Percentiles rank a stretch among this genome's conserved stretches.
These are phyloP conservation scores for Coranthus polyacanthus DNA, from an alignment of 2,797 vertebrate species.

Conservation along the genomic window DNA sequence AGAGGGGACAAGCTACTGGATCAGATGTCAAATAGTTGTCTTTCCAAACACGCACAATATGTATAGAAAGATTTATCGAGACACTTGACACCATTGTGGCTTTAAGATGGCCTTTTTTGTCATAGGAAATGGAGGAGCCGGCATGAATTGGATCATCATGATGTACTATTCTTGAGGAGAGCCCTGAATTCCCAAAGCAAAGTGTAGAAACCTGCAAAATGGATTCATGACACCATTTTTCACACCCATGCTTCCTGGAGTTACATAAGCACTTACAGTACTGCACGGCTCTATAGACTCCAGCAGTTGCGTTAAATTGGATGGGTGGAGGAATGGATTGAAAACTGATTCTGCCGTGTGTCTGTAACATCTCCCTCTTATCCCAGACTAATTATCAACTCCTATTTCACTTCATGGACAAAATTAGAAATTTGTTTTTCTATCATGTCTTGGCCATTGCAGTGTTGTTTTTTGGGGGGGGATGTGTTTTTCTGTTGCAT, in stretches of 20 bases:
- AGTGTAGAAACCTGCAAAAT: conserved; percentile 59
- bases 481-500: conserved; percentile 73
- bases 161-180: conserved; percentile 28
- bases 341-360: conserved; percentile 47
- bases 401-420: conserved; percentile 74
- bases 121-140: conserved; percentile 20
- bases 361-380: conserved; percentile 53
- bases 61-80: conserved; percentile 24
- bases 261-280: conserved; percentile 46
- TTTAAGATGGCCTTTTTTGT: conserved; percentile 31
- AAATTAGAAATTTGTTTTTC: conserved; percentile 78
- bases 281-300: conserved; percentile 32
- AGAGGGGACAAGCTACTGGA: neutral
- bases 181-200: conserved; percentile 55
- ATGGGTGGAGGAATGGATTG: conserved; percentile 33
- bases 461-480: conserved; percentile 38
- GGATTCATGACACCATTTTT: conserved; percentile 59
- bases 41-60: conserved; percentile 13
- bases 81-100: neutral
- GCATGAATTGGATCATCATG: conserved; percentile 42
- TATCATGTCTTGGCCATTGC: conserved; percentile 62
- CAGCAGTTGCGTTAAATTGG: conserved; percentile 44
- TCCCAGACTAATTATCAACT: conserved; percentile 71
- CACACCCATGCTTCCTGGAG: conserved; percentile 50
- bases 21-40: conserved; percentile 1